phyloP scores from a whole-genome alignment of 92 coral and sea anemone genomes.

The Epizoanthus scotinus region DNA sequence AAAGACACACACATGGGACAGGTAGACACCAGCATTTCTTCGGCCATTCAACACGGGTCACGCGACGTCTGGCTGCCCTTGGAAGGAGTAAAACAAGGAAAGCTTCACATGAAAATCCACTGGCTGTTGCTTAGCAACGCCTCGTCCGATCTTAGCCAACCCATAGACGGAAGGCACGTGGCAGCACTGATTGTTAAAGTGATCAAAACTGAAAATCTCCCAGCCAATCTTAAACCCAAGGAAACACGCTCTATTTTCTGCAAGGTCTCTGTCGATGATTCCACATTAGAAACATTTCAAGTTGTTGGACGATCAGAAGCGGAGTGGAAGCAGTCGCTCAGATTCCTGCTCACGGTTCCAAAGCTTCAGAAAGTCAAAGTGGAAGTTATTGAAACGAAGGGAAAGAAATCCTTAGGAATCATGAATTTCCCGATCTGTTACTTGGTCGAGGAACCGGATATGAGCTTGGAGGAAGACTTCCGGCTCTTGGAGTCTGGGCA shows the following conservation, averaged over 20 bases:
- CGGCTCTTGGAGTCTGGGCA: slow-evolving; percentile 56
- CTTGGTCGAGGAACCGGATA: slow-evolving; percentile 77
- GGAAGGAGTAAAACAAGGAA: slow-evolving; percentile 80
- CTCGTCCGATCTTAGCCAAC: slow-evolving; percentile 68
- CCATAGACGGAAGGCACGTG: slow-evolving; percentile 63
- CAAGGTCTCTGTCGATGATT: slow-evolving; percentile 72
- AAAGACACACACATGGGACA: slow-evolving; percentile 81
- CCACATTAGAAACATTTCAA: slow-evolving; percentile 56
- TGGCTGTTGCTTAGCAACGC: slow-evolving; percentile 77
- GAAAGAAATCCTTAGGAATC: slow-evolving; percentile 55
- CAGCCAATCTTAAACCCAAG: slow-evolving; percentile 51
- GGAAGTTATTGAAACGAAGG: slow-evolving; percentile 63
- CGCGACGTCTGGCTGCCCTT: slow-evolving; percentile 87
- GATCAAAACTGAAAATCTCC: slow-evolving; percentile 72
- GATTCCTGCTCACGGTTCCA: slow-evolving; percentile 81
- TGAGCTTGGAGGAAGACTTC: slow-evolving; percentile 79
- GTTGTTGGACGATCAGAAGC: slow-evolving; percentile 51
- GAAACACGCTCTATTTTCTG: slow-evolving; percentile 69
- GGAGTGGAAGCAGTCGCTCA: slow-evolving; percentile 81
- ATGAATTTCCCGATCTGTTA: slow-evolving; percentile 56
- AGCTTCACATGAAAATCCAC: slow-evolving; percentile 65
- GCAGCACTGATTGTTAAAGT: slow-evolving; percentile 86
- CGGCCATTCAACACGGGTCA: slow-evolving; percentile 64
- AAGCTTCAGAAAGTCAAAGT: slow-evolving; percentile 59
- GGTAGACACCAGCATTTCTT: slow-evolving; percentile 59